Evolutionary conservation across 1,140 invertebrate genomes (phyloP).

Genomic region (Contarinia nasturtii): DNA sequence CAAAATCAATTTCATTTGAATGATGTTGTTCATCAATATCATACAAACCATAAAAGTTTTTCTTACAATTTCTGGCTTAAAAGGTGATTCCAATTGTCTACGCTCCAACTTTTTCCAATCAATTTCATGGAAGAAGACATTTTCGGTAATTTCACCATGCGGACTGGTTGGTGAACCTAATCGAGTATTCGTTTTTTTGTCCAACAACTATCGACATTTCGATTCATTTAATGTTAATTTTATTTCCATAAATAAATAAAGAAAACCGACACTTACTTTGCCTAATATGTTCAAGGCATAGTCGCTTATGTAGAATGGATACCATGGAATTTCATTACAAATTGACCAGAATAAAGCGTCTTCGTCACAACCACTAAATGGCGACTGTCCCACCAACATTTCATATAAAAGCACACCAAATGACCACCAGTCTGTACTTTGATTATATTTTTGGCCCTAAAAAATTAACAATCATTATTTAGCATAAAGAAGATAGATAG

Average conservation of each 20-base stretch:
- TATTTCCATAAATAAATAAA: too few species aligned
- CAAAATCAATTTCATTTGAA: neutral
- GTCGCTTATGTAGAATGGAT: constrained; percentile 75
- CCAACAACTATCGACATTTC: constrained; percentile 49
- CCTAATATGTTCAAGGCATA: constrained; percentile 64
- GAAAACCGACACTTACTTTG: constrained; percentile 29
- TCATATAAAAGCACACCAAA: constrained; percentile 94
- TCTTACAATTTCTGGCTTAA: constrained; percentile 83
- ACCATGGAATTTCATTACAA: constrained; percentile 90
- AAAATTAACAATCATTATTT: neutral
- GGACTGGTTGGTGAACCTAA: constrained; percentile 67
- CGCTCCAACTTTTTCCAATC: constrained; percentile 80
- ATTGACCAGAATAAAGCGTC: constrained; percentile 99
- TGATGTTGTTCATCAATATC: too few species aligned
- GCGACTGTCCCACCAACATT: constrained; percentile 95
- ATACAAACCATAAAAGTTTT: too few species aligned
- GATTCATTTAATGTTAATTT: constrained; percentile 1
- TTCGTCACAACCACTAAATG: constrained; percentile 96
- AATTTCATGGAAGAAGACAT: constrained; percentile 76
- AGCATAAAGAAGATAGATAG: neutral
- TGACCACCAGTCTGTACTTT: constrained; percentile 98
- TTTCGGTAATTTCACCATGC: constrained; percentile 72
- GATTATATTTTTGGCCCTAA: constrained; percentile 87
- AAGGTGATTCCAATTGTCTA: constrained; percentile 77
- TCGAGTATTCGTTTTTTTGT: constrained; percentile 77